A percentile compares a stretch with the other conserved stretches of the same genome.
These are phyloP conservation scores for Hydrophis major DNA, from an alignment of 2,797 vertebrate species.

Conservation along the genomic window DNA sequence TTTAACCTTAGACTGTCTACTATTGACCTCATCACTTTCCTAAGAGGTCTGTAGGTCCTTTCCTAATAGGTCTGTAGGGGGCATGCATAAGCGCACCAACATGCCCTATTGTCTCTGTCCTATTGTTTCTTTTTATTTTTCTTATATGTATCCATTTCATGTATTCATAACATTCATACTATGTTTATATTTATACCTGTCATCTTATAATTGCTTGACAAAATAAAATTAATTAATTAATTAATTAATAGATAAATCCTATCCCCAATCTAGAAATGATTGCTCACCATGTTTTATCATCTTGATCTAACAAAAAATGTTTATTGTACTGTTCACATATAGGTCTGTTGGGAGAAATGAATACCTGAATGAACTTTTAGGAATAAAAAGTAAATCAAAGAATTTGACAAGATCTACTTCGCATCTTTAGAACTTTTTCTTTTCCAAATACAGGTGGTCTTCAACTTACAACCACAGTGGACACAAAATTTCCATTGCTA, in stretches of 20 bases:
- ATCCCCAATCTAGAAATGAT: background rate
- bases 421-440: slow-evolving; percentile 56
- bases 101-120: too few relatives aligned
- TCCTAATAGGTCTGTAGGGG: too few relatives aligned
- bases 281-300: background rate
- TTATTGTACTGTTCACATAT: background rate
- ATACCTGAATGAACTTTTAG: slow-evolving; percentile 29
- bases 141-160: too few relatives aligned
- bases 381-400: slow-evolving; percentile 58
- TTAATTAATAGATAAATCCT: background rate
- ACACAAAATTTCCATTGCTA: background rate
- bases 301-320: background rate
- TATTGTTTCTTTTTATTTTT: too few relatives aligned
- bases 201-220: too few relatives aligned
- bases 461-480: background rate
- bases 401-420: slow-evolving; percentile 51
- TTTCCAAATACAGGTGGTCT: slow-evolving; percentile 37
- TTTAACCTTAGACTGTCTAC: too few relatives aligned
- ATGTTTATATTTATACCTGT: too few relatives aligned
- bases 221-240: too few relatives aligned
- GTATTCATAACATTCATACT: too few relatives aligned
- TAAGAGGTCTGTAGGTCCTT: too few relatives aligned
- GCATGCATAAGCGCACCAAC: too few relatives aligned
- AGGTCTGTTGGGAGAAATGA: background rate
- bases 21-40: too few relatives aligned